A percentile compares a stretch with the other conserved stretches of the same genome.
Evolutionary conservation across 2,888 invertebrate genomes (phyloP).

Genomic region (Volucella inanis): DNA sequence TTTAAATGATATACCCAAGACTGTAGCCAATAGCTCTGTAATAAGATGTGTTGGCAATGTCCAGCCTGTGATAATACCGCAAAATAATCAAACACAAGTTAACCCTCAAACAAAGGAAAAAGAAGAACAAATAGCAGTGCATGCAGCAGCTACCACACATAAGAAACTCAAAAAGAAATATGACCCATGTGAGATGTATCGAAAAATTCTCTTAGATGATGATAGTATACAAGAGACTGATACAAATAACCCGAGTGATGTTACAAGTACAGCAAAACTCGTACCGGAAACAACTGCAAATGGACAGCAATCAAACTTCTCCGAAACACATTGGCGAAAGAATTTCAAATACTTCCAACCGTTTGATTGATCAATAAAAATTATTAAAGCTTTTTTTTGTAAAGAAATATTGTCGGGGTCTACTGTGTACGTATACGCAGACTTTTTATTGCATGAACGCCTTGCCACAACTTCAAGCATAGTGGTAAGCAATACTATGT

Average conservation of each 20-base stretch:
- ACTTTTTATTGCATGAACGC: too few species aligned
- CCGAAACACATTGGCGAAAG: conserved; percentile 84
- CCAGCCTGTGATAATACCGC: conserved; percentile 78
- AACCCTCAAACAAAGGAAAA: conserved; percentile 50
- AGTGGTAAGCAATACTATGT: too few species aligned
- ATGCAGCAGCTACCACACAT: conserved; percentile 24
- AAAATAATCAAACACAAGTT: conserved; percentile 74
- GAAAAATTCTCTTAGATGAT: conserved; percentile 78
- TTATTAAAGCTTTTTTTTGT: conserved; percentile 9
- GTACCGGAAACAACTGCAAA: conserved; percentile 54
- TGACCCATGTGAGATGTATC: conserved; percentile 79
- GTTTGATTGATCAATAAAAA: conserved; percentile 37
- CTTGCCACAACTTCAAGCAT: too few species aligned
- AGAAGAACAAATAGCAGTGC: conserved; percentile 51
- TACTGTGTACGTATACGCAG: too few species aligned
- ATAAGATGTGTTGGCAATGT: conserved; percentile 82
- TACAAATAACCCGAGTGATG: conserved; percentile 54
- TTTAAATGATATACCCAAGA: conserved; percentile 49
- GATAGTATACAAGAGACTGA: conserved; percentile 74
- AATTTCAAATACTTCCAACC: conserved; percentile 78
- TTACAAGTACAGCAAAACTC: conserved; percentile 57
- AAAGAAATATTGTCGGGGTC: too few species aligned
- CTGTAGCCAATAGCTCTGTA: conserved; percentile 79
- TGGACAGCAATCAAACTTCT: conserved; percentile 78
- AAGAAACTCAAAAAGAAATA: conserved; percentile 77